Evolutionary conservation across 2,113 vertebrate genomes (phyloP), one percentile per base, ranked within the genome.

Genomic region (Ictidomys tridecemlineatus): DNA sequence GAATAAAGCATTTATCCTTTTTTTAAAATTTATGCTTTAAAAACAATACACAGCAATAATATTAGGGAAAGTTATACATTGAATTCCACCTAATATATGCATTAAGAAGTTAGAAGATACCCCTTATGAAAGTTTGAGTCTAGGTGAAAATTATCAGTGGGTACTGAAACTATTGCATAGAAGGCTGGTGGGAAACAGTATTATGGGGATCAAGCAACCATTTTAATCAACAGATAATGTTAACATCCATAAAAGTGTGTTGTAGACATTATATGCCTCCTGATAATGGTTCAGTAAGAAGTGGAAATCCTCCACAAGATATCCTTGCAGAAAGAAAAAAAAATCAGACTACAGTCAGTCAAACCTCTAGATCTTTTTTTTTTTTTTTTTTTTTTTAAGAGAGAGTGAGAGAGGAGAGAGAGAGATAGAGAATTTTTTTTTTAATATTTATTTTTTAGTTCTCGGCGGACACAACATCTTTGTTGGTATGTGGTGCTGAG

Each of bases 81-180:
- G 8, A 83, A 48, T 58, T 63, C 34, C 39, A 67, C 34, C 56
- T 90, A 48, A 24, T 28, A 65, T 12, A 69, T 20, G 8, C 10
- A 45, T 61, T 72, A 48, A 89, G 77, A 85, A 92, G 18, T 95
- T 78, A 79, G 70, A 69, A 82, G 70, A 48, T 85, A 42, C 16
- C 39, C 6, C 42, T 86, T 37, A 53, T n/a, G 34, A 78, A 89
- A 51, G 45, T 37, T 28, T 58, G 48, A 37, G 65, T 58, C 12
- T 28, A 42, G 51, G 7, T 70, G 65, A 87, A 18, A 28, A 58
- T 74, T 5, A 70, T 56, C 34, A 24, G 11, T 90, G 24, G 69
- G 37, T 67, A n/a, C 72, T 53, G 32, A 93, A 96, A n/a, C 30
- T 26, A n/a, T 34, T 53, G 14, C 4, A 28, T 48, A 16, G 79